Percentiles rank a stretch among this genome's conserved stretches.
These are phyloP conservation scores for Anarrhichthys ocellatus DNA, from an alignment of 2,113 vertebrate genomes.

Conservation along the genomic window DNA sequence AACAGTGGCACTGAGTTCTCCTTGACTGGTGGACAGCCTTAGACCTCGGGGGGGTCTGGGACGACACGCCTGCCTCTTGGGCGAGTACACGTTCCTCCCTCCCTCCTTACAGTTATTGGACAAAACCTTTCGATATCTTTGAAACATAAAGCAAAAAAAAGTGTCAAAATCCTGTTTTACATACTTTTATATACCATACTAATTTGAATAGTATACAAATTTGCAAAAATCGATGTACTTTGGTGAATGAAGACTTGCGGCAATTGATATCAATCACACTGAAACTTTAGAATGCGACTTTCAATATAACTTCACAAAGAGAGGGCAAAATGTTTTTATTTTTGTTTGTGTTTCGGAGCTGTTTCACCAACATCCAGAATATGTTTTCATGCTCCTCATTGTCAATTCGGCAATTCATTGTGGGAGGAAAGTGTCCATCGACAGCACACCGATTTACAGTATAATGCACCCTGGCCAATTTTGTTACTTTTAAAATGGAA, in stretches of 20 bases:
- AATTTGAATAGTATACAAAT: neutral
- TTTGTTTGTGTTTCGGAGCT: neutral
- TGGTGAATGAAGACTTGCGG: neutral
- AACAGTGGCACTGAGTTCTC: constrained; percentile 86
- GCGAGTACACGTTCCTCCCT: constrained; percentile 87
- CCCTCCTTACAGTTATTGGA: constrained; percentile 95
- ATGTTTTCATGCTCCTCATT: neutral
- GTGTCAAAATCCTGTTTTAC: neutral
- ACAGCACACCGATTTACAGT: constrained; percentile 18
- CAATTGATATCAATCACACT: neutral
- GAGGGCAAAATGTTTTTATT: neutral
- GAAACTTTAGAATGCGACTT: neutral
- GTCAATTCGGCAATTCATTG: neutral
- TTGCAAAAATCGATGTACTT: neutral
- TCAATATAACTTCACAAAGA: neutral
- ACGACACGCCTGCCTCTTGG: constrained; percentile 89
- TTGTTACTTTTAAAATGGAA: constrained; percentile 20
- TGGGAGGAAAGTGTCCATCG: neutral
- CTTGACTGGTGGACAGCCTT: constrained; percentile 87
- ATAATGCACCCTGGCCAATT: constrained; percentile 3
- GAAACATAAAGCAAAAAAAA: constrained; percentile 9
- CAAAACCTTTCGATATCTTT: constrained; percentile 93
- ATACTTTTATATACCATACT: neutral
- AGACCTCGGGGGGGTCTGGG: constrained; percentile 89
- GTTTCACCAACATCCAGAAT: neutral